Percentiles rank a stretch among this genome's conserved stretches.
Evolutionary conservation across 1,140 invertebrate genomes (phyloP).

Genomic region (Forficula auricularia): DNA sequence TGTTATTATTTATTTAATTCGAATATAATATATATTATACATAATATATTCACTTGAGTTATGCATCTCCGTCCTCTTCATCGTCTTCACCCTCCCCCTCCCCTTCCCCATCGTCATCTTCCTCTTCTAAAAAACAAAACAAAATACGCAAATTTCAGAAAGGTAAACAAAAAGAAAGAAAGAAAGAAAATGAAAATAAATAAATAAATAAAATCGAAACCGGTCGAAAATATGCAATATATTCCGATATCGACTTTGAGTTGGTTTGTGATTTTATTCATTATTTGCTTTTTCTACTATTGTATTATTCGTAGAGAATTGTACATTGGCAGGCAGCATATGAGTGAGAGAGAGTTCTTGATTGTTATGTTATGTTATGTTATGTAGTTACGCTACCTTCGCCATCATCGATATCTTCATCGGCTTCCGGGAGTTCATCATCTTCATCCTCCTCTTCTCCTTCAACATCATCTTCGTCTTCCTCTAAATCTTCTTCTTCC

Average conservation of each 20-base stretch:
- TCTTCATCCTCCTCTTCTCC: slow-evolving; percentile 48
- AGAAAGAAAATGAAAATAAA: slow-evolving; percentile 2
- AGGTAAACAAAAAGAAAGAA: slow-evolving; percentile 6
- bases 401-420: slow-evolving; percentile 43
- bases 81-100: slow-evolving; percentile 39
- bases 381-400: slow-evolving; percentile 35
- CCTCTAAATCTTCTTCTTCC: slow-evolving; percentile 33
- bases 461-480: slow-evolving; percentile 27
- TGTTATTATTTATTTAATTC: too few species aligned
- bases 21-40: too few species aligned
- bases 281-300: slow-evolving; percentile 2
- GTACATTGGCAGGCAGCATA: background rate
- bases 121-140: slow-evolving; percentile 35
- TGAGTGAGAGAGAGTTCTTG: too few species aligned
- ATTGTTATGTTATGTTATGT: too few species aligned
- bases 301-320: background rate
- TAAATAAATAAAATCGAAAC: slow-evolving; percentile 7
- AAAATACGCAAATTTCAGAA: slow-evolving; percentile 5
- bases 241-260: background rate
- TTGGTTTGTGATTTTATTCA: background rate
- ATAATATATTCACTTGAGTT: slow-evolving; percentile 17
- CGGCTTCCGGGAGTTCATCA: slow-evolving; percentile 43
- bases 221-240: slow-evolving; percentile 6
- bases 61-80: slow-evolving; percentile 33
- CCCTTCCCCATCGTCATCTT: slow-evolving; percentile 33